phyloP scores from a whole-genome alignment of 2,797 vertebrate species.

The Hydrocynus forskahlii region DNA sequence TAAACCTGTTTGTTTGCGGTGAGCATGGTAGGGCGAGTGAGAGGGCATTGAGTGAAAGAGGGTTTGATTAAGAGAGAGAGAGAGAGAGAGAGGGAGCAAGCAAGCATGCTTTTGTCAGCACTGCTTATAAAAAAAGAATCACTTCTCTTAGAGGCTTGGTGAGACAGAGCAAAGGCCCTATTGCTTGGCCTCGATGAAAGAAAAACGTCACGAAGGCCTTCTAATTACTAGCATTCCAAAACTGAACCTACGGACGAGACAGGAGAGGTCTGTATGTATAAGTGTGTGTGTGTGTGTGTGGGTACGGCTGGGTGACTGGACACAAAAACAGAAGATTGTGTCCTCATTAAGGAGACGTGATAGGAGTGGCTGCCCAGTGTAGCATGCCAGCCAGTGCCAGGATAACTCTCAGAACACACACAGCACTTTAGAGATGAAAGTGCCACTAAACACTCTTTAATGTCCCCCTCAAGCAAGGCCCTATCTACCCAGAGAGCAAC shows the following conservation, averaged over 20 bases:
- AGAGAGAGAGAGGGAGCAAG: background rate
- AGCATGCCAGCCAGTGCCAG: slow-evolving; percentile 66
- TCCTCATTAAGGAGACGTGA: slow-evolving; percentile 74
- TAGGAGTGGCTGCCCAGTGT: slow-evolving; percentile 67
- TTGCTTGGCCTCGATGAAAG: slow-evolving; percentile 6
- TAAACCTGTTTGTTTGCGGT: slow-evolving; percentile 70
- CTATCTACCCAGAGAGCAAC: slow-evolving; percentile 21
- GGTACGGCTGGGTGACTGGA: slow-evolving; percentile 55
- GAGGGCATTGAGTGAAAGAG: slow-evolving; percentile 39
- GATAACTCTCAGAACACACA: slow-evolving; percentile 56
- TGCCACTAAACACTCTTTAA: slow-evolving; percentile 52
- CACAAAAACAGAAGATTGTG: slow-evolving; percentile 71
- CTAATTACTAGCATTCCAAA: slow-evolving; percentile 16
- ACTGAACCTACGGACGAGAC: slow-evolving; percentile 16
- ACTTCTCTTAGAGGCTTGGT: background rate
- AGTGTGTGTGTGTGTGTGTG: slow-evolving; percentile 35
- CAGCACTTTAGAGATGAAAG: slow-evolving; percentile 62
- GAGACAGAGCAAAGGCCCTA: background rate
- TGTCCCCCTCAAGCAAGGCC: slow-evolving; percentile 56
- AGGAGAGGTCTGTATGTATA: slow-evolving; percentile 7
- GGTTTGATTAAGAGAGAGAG: background rate
- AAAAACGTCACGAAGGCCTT: background rate
- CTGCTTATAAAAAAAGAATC: slow-evolving; percentile 4
- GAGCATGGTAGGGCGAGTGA: slow-evolving; percentile 16
- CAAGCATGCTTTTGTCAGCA: background rate